Percentiles rank a stretch among this genome's conserved stretches.
phyloP scores from a whole-genome alignment of 1,140 invertebrate genomes.

The Copidosoma floridanum region DNA sequence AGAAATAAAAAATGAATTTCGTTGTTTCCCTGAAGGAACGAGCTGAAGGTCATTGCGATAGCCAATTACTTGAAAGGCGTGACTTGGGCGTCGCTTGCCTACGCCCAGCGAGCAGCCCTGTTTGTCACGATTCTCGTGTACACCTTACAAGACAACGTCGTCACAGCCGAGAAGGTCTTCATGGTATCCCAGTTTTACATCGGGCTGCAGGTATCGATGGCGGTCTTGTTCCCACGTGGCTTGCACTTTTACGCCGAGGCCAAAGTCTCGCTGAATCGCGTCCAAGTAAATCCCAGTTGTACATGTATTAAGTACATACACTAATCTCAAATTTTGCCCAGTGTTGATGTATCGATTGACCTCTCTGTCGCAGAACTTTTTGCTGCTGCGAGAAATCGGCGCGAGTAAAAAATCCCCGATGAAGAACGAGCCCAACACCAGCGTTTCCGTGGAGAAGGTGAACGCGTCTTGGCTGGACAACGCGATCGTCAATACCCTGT shows the following conservation, averaged over 20 bases:
- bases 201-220: constrained; percentile 68
- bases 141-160: constrained; percentile 62
- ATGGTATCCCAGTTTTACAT: constrained; percentile 73
- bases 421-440: not conserved
- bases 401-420: not conserved
- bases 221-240: constrained; percentile 70
- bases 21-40: constrained; percentile 52
- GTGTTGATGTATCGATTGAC: no score
- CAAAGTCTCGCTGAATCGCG: constrained; percentile 63
- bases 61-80: constrained; percentile 74
- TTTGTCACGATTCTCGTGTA: constrained; percentile 71
- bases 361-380: constrained; percentile 37
- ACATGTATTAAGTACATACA: no score
- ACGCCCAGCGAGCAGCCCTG: constrained; percentile 69
- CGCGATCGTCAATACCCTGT: constrained; percentile 57
- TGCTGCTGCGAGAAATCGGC: constrained; percentile 57
- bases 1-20: no score
- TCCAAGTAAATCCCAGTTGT: constrained; percentile 60
- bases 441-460: constrained; percentile 7
- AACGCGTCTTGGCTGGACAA: constrained; percentile 4
- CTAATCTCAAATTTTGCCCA: no score
- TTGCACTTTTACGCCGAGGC: constrained; percentile 61
- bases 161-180: constrained; percentile 71
- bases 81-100: constrained; percentile 66
- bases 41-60: constrained; percentile 66